phyloP scores from a whole-genome alignment of 1,140 invertebrate species.

The Papilio helenus region DNA sequence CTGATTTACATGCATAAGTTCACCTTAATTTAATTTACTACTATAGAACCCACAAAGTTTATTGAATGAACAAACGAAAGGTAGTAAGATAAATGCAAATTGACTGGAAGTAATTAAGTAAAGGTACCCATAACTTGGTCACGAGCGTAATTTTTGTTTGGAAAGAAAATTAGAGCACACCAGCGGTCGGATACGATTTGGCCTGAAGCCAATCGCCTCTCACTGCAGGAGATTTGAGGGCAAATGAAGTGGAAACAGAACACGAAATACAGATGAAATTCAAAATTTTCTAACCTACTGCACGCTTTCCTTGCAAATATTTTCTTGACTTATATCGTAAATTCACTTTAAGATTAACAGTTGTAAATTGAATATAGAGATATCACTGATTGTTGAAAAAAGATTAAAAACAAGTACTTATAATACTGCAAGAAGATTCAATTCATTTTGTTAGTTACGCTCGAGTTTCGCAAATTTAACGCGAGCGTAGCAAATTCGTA shows the following conservation, averaged over 20 bases:
- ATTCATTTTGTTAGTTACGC: neutral
- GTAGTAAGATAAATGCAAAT: neutral
- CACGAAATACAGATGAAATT: slow-evolving; percentile 46
- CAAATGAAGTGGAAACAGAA: slow-evolving; percentile 70
- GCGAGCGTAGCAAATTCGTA: neutral
- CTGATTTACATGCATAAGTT: too few species aligned
- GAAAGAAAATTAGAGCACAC: slow-evolving; percentile 68
- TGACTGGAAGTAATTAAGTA: slow-evolving; percentile 38
- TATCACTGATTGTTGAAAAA: too few species aligned
- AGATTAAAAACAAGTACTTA: too few species aligned
- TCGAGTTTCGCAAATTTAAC: neutral
- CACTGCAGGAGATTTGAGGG: slow-evolving; percentile 52
- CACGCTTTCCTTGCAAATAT: neutral
- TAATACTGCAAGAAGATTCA: too few species aligned
- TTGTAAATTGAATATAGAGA: too few species aligned
- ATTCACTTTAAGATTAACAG: too few species aligned
- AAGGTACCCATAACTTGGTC: slow-evolving; percentile 45
- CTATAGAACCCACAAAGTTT: neutral
- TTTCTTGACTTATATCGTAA: neutral
- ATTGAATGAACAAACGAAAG: neutral
- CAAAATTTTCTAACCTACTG: slow-evolving; percentile 8
- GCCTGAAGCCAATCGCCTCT: slow-evolving; percentile 58
- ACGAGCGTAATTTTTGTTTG: slow-evolving; percentile 60
- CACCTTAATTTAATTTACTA: too few species aligned
- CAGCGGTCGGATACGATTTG: slow-evolving; percentile 62